These are phyloP conservation scores for Hybos culiciformis DNA, from an alignment of 2,888 invertebrate species.

Conservation along the genomic window DNA sequence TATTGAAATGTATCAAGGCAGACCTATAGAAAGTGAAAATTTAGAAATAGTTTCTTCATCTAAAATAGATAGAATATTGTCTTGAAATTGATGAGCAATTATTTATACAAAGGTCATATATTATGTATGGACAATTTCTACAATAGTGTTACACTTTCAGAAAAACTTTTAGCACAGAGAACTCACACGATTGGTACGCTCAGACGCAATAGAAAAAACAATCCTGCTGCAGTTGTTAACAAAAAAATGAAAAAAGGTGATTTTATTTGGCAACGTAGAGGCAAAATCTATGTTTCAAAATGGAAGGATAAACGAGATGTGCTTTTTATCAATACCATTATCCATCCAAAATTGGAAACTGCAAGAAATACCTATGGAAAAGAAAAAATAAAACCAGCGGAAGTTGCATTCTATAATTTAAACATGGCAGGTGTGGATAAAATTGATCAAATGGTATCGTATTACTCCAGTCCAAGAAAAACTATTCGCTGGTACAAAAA, in stretches of 20 bases:
- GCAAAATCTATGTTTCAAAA: not conserved
- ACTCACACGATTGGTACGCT: conserved; percentile 6
- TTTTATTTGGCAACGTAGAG: not conserved
- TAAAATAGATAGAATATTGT: not conserved
- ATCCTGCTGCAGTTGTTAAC: not conserved
- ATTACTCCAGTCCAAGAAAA: conserved; percentile 4
- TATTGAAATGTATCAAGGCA: not conserved
- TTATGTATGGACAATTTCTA: conserved; percentile 11
- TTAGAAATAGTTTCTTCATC: not conserved
- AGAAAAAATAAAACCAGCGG: not conserved
- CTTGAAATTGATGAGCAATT: not conserved
- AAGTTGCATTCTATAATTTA: conserved; percentile 1
- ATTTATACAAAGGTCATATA: conserved; percentile 9
- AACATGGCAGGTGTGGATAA: conserved; percentile 3
- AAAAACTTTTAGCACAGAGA: conserved; percentile 1
- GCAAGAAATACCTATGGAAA: not conserved
- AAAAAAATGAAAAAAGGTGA: conserved; percentile 8
- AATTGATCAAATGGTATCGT: conserved; percentile 2
- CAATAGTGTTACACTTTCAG: conserved; percentile 6
- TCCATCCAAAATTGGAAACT: not conserved
- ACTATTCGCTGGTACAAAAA: conserved; percentile 3
- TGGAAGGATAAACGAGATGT: not conserved
- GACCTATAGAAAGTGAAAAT: not conserved
- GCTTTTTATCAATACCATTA: not conserved
- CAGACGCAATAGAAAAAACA: conserved; percentile 4